These are phyloP conservation scores for Lordiphosa mommai DNA, from an alignment of 1,140 invertebrate species.

Conservation along the genomic window DNA sequence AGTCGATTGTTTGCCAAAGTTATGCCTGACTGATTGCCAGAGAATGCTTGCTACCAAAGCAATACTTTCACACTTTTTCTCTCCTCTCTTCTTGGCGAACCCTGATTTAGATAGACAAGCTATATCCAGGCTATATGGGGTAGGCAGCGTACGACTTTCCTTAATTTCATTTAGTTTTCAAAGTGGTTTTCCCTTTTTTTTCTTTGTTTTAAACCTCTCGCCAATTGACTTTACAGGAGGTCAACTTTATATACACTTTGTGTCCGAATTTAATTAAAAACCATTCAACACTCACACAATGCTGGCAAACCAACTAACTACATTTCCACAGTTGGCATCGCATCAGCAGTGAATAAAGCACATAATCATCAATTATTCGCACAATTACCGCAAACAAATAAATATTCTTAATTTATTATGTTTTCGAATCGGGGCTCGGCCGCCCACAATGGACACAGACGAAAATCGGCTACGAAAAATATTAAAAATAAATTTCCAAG, in stretches of 20 bases:
- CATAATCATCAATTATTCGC: slow-evolving; percentile 76
- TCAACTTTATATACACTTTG: slow-evolving; percentile 50
- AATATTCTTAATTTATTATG: slow-evolving; percentile 76
- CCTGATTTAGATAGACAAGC: too few relatives aligned
- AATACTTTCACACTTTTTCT: too few relatives aligned
- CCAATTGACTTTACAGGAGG: slow-evolving; percentile 24
- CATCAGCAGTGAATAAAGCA: slow-evolving; percentile 41
- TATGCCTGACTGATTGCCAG: too few relatives aligned
- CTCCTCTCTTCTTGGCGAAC: too few relatives aligned
- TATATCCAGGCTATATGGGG: too few relatives aligned
- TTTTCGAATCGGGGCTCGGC: slow-evolving; percentile 50
- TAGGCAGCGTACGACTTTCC: too few relatives aligned
- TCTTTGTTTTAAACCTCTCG: background rate
- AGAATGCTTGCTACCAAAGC: too few relatives aligned
- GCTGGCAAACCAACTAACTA: slow-evolving; percentile 8
- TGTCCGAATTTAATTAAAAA: slow-evolving; percentile 60
- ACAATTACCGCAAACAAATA: slow-evolving; percentile 74
- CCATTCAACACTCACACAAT: slow-evolving; percentile 34
- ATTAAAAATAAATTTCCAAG: slow-evolving; percentile 70
- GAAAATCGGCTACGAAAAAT: slow-evolving; percentile 49
- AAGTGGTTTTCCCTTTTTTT: background rate
- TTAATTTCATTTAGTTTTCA: slow-evolving; percentile 2
- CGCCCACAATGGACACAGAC: slow-evolving; percentile 58
- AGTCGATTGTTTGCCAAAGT: too few relatives aligned
- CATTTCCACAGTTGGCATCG: too few relatives aligned